Evolutionary conservation across 2,888 invertebrate species (phyloP).

Genomic region (Aquatica leii): DNA sequence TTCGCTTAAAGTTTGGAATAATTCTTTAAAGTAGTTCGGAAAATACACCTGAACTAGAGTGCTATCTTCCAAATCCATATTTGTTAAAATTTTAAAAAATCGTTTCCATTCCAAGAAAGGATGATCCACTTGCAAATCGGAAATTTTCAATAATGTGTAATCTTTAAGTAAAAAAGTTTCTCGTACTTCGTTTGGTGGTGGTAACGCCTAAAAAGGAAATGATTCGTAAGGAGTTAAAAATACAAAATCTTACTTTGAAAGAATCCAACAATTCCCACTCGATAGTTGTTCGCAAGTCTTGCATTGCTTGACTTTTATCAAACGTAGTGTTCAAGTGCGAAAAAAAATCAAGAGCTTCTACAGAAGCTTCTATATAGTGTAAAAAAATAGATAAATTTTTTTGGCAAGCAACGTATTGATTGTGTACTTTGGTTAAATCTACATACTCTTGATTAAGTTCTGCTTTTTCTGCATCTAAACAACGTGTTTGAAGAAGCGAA

Average conservation of each 20-base stretch:
- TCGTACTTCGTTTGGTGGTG: conserved; percentile 29
- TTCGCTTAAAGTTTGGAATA: conserved; percentile 25
- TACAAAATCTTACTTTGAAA: conserved; percentile 36
- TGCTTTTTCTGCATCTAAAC: conserved; percentile 38
- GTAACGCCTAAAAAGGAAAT: conserved; percentile 30
- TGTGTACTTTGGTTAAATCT: conserved; percentile 41
- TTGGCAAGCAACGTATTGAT: conserved; percentile 39
- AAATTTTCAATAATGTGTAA: conserved; percentile 31
- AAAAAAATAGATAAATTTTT: conserved; percentile 41
- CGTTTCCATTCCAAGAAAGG: conserved; percentile 43
- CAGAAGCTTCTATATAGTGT: conserved; percentile 41
- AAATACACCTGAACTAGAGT: conserved; percentile 45
- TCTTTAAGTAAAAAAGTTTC: conserved; percentile 30
- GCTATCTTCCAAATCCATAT: conserved; percentile 30
- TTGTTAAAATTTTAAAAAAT: conserved; percentile 44
- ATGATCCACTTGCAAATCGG: conserved; percentile 41
- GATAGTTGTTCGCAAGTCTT: conserved; percentile 37
- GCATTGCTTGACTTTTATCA: conserved; percentile 28
- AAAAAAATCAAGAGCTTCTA: conserved; percentile 40
- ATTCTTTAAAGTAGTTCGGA: conserved; percentile 36
- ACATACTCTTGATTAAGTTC: conserved; percentile 33
- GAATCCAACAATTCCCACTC: conserved; percentile 44
- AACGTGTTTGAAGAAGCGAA: conserved; percentile 40
- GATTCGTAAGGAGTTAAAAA: background rate
- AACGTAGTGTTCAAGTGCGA: conserved; percentile 11